Evolutionary conservation across 2,113 vertebrate species (phyloP), one percentile per base, ranked within the genome.

Genomic region (Ondatra zibethicus): DNA sequence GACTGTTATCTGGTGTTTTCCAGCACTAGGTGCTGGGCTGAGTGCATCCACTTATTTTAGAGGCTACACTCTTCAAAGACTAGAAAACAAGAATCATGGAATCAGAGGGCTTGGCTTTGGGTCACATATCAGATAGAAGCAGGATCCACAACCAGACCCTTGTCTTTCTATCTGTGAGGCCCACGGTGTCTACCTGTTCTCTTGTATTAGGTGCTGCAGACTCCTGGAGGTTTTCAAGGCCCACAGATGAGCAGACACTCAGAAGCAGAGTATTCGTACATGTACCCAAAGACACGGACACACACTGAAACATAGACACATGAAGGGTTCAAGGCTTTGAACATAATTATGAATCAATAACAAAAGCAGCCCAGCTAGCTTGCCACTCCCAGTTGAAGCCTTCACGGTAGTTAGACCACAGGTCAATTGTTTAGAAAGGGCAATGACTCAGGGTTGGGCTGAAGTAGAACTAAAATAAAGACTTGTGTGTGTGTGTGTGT

Each of bases 401-500:
- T 85, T 33, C 72, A 31, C 29, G 0, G 86, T 47, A 47, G 47
- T 84, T 81, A 66, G 86, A 61, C 10, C 14, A 9, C 23, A 42
- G 91, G 77, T 70, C 8, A 65, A 55, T 95, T 86, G 81, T 87
- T 97, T 92, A 82, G 89, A 82, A 80, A 93, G 91, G 50, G 7
- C 68, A 55, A 78, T 87, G 95, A 82, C 86, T 92, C 86, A 92
- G 76, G 76, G 82, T 77, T 96, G 95, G 81, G 29, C 65, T 55
- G 61, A 80, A 36, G 89, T 45, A 21, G 78, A 39, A 94, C 72
- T 81, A 55, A 78, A 95, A 91, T 96, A 93, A 94, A 95, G 92
- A 78, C 61, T 61, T 31, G 4, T 77, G 9, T 84, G 89, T 82
- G 81, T 80, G 52, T n/a, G 52, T 81, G 52, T 81, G 33, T 58